Percentiles rank a stretch among this genome's conserved stretches.
Evolutionary conservation across 1,140 invertebrate genomes (phyloP).

Genomic region (Samia ricini): DNA sequence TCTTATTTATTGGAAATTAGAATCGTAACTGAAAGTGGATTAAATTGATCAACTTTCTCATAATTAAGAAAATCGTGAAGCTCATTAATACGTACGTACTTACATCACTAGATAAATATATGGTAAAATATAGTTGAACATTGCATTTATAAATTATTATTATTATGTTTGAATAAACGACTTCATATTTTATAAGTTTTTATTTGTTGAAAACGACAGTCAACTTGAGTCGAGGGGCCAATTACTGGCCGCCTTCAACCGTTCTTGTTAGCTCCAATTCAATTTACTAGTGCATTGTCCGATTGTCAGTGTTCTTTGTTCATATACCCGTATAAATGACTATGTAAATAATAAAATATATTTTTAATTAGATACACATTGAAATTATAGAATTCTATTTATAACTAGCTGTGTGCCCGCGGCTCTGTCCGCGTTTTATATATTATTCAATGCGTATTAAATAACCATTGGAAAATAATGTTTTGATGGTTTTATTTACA

Average conservation of each 20-base stretch:
- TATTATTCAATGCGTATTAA: too few relatives aligned
- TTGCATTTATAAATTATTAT: neutral
- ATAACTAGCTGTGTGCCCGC: too few relatives aligned
- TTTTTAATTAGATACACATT: neutral
- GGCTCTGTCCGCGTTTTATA: too few relatives aligned
- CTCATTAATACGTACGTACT: neutral
- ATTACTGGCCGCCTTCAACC: conserved; percentile 50
- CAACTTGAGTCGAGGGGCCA: conserved; percentile 30
- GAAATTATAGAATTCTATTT: neutral
- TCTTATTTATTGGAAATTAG: conserved; percentile 64
- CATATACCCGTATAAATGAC: conserved; percentile 14
- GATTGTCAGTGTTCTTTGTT: conserved; percentile 26
- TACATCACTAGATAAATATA: neutral
- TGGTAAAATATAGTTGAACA: too few relatives aligned
- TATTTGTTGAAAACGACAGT: conserved; percentile 1
- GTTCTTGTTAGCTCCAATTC: conserved; percentile 50
- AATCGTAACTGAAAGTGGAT: conserved; percentile 56
- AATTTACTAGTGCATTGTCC: conserved; percentile 67
- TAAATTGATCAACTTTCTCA: conserved; percentile 41
- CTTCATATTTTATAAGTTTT: neutral
- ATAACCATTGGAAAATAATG: too few relatives aligned
- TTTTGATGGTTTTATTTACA: too few relatives aligned
- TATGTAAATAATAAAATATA: neutral
- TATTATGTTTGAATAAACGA: neutral
- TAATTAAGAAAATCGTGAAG: neutral